phyloP scores from a whole-genome alignment of 2,797 vertebrate species.

The Acanthis flammea region DNA sequence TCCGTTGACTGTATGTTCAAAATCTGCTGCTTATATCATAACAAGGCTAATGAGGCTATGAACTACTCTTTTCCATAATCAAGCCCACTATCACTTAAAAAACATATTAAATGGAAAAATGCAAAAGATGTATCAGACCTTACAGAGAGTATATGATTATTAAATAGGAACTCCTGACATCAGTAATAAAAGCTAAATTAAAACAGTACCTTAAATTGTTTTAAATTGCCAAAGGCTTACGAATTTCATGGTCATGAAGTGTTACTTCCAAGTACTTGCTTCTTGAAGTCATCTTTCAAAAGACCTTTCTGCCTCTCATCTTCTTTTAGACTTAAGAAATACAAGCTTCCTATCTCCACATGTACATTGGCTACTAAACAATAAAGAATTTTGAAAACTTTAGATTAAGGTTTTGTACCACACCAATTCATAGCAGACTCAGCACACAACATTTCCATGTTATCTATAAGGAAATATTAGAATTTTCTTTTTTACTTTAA shows the following conservation, averaged over 20 bases:
- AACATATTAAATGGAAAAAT: not conserved
- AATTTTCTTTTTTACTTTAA: not conserved
- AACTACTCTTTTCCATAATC: not conserved
- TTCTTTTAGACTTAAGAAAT: not conserved
- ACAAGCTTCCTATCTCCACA: not conserved
- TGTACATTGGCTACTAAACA: not conserved
- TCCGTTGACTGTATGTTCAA: not conserved
- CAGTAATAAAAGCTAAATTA: not conserved
- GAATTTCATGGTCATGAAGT: not conserved
- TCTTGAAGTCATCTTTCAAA: not conserved
- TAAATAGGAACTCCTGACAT: not conserved
- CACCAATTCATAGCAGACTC: not conserved
- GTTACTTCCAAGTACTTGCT: not conserved
- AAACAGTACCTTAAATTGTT: not conserved
- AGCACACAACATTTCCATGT: not conserved
- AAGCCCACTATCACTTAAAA: not conserved
- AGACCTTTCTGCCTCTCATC: not conserved
- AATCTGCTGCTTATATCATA: not conserved
- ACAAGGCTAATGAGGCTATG: not conserved
- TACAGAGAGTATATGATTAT: not conserved
- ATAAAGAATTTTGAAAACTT: not conserved
- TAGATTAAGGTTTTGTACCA: not conserved
- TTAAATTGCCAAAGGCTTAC: not conserved
- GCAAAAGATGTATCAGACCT: not conserved
- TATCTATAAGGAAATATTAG: not conserved